A percentile compares a stretch with the other conserved stretches of the same genome.
phyloP scores from a whole-genome alignment of 2,888 invertebrate genomes.

The Acheta domesticus region DNA sequence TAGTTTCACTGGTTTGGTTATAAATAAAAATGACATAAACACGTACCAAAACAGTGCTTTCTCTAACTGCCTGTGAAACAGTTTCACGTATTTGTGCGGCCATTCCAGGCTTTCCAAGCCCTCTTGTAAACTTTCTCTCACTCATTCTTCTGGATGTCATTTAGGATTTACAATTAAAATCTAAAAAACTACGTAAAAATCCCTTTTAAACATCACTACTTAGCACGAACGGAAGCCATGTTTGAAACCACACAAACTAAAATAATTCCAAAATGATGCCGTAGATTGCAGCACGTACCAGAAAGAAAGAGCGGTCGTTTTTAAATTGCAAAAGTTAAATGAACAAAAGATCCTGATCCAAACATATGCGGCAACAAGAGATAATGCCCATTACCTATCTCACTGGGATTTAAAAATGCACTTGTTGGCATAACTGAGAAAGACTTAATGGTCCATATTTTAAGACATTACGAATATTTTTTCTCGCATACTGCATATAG shows the following conservation, averaged over 20 bases:
- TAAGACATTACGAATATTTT: no score
- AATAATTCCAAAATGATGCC: background rate
- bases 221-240: background rate
- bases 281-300: background rate
- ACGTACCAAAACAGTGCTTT: constrained; percentile 57
- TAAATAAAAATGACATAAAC: constrained; percentile 20
- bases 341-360: no score
- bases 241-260: background rate
- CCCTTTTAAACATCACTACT: background rate
- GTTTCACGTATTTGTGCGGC: constrained; percentile 75
- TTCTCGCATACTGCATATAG: no score
- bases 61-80: constrained; percentile 72
- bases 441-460: no score
- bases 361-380: no score
- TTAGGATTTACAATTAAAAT: background rate
- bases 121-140: constrained; percentile 71
- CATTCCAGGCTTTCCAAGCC: constrained; percentile 71
- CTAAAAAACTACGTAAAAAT: background rate
- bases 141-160: constrained; percentile 50
- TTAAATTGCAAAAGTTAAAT: background rate
- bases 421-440: no score
- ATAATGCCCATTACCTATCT: no score
- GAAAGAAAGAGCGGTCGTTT: background rate
- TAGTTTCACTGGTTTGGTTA: background rate
- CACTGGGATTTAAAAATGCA: no score